phyloP scores from a whole-genome alignment of 2,113 vertebrate species.

The Eretmochelys imbricata region DNA sequence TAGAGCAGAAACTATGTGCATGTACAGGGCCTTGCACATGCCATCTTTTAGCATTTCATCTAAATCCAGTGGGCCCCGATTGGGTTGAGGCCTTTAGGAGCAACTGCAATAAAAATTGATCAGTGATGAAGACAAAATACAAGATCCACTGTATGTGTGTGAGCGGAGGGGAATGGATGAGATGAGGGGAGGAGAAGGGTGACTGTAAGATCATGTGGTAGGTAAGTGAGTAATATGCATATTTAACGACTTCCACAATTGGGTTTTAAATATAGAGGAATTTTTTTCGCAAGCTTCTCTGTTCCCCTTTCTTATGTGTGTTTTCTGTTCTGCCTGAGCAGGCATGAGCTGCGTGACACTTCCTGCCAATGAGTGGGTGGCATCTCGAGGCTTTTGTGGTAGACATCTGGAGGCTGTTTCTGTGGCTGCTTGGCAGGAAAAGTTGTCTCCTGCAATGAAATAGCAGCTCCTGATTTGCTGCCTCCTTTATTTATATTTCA shows the following conservation, averaged over 20 bases:
- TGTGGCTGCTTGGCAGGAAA: neutral
- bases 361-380: neutral
- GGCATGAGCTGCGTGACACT: neutral
- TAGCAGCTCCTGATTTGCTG: fast-evolving
- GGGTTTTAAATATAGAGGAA: neutral
- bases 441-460: neutral
- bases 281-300: neutral
- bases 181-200: neutral
- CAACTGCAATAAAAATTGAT: neutral
- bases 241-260: neutral
- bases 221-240: neutral
- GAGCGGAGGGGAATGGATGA: neutral
- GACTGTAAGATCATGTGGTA: neutral
- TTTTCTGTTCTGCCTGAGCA: neutral
- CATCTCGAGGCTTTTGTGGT: neutral
- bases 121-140: neutral
- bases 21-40: neutral
- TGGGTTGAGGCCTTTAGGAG: neutral
- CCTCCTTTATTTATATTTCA: neutral
- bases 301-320: neutral
- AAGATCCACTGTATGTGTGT: neutral
- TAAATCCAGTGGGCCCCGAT: neutral
- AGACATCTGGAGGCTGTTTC: neutral
- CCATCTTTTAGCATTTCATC: neutral
- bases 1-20: neutral